A percentile compares a stretch with the other conserved stretches of the same genome.
These are phyloP conservation scores for Lasiommata megera DNA, from an alignment of 2,888 invertebrate genomes.

Conservation along the genomic window DNA sequence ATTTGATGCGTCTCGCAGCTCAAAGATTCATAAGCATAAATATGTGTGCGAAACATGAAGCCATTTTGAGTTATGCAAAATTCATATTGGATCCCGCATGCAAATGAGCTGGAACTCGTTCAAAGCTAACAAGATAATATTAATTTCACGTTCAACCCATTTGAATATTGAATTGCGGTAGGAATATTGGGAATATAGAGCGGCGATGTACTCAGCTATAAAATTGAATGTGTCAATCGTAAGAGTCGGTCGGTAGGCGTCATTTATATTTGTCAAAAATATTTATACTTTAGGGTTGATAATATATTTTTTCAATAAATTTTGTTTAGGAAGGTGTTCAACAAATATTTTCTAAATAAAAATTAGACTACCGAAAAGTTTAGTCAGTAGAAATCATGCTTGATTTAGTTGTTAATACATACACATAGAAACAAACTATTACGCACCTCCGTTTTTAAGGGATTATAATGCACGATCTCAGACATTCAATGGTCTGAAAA, in stretches of 20 bases:
- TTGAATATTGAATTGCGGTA: constrained; percentile 24
- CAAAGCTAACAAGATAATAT: constrained; percentile 28
- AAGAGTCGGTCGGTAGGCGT: not conserved
- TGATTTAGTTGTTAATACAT: too few relatives aligned
- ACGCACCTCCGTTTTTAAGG: not conserved
- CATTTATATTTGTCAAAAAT: too few relatives aligned
- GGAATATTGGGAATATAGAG: constrained; percentile 8
- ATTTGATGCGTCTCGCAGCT: too few relatives aligned
- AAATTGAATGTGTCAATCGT: not conserved
- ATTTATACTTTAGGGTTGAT: too few relatives aligned
- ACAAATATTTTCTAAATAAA: too few relatives aligned
- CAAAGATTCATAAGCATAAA: too few relatives aligned
- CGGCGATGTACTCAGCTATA: not conserved
- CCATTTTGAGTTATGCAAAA: not conserved
- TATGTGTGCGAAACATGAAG: not conserved
- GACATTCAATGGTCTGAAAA: not conserved
- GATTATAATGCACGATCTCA: not conserved
- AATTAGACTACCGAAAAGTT: too few relatives aligned
- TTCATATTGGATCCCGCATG: constrained; percentile 25
- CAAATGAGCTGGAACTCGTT: constrained; percentile 23
- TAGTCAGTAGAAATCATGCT: too few relatives aligned
- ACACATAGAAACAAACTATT: too few relatives aligned
- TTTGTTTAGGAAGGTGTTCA: too few relatives aligned
- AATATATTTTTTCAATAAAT: too few relatives aligned
- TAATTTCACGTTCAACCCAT: constrained; percentile 19